Conservation (phyloP, 2,113 vertebrate genomes). For the Rissa tridactyla region DNA sequence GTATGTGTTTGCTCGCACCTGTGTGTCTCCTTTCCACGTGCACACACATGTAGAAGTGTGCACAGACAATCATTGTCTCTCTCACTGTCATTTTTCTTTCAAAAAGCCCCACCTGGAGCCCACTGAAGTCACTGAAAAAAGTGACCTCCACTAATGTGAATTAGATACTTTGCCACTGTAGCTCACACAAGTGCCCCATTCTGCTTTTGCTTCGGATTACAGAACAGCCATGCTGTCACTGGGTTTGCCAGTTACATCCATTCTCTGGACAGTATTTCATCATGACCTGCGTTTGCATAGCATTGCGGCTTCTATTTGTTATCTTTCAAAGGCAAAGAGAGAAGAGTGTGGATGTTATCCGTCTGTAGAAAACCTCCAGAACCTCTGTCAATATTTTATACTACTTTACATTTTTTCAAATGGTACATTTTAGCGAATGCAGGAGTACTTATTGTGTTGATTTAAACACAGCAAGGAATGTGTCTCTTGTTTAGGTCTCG, state of each 20-base stretch:
- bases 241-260: not conserved
- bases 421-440: not conserved
- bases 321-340: not conserved
- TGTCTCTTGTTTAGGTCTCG: not conserved
- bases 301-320: not conserved
- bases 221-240: not conserved
- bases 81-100: not conserved
- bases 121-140: not conserved
- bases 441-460: not conserved
- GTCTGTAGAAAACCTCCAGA: not conserved
- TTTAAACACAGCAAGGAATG: not conserved
- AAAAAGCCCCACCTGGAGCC: not conserved
- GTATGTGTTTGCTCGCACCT: not conserved
- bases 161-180: not conserved
- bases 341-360: not conserved
- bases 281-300: not conserved
- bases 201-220: not conserved
- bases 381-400: not conserved
- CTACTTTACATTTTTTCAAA: not conserved
- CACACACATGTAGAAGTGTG: fast-evolving
- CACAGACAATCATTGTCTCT: not conserved
- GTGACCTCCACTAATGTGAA: not conserved
- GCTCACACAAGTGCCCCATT: not conserved
- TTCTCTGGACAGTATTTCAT: not conserved
- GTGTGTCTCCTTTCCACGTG: not conserved